These are phyloP conservation scores for Paraplagusia blochii DNA, from an alignment of 2,113 vertebrate species.

Conservation along the genomic window DNA sequence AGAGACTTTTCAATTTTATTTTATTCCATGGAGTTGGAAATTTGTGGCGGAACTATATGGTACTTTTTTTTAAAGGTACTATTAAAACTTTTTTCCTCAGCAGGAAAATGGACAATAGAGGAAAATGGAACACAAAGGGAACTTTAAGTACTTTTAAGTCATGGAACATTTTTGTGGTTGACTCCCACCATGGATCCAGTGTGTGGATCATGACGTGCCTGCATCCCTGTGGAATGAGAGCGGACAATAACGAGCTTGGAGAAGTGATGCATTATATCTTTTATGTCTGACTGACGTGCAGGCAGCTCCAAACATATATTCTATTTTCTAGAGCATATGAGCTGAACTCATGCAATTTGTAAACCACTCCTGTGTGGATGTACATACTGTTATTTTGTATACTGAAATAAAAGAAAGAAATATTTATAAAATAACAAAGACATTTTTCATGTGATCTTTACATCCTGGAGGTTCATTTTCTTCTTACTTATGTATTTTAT, in stretches of 20 bases:
- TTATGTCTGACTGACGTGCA: constrained; percentile 59
- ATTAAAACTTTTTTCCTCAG: constrained; percentile 38
- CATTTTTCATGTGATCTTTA: constrained; percentile 63
- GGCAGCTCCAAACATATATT: constrained; percentile 62
- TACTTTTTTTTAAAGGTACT: constrained; percentile 51
- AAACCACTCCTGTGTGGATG: constrained; percentile 90
- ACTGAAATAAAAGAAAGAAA: constrained; percentile 87
- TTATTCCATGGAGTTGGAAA: constrained; percentile 50
- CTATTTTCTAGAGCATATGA: constrained; percentile 65
- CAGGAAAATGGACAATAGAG: constrained; percentile 43
- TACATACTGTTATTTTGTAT: constrained; percentile 91
- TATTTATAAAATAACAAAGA: constrained; percentile 94
- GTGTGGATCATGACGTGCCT: constrained; percentile 44
- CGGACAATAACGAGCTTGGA: constrained; percentile 54
- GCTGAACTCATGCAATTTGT: constrained; percentile 72
- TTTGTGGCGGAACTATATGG: constrained; percentile 55
- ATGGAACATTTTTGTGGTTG: constrained; percentile 53
- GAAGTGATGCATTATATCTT: constrained; percentile 46
- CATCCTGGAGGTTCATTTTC: constrained; percentile 19
- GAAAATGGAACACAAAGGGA: constrained; percentile 70
- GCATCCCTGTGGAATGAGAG: constrained; percentile 63
- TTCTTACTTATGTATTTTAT: neutral
- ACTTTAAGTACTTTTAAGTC: constrained; percentile 62
- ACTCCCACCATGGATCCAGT: constrained; percentile 45
- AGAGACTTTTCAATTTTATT: constrained; percentile 42